Evolutionary conservation across 2,888 invertebrate genomes (phyloP), one percentile per base, ranked within the genome.

Genomic region (Charanyca ferruginea): DNA sequence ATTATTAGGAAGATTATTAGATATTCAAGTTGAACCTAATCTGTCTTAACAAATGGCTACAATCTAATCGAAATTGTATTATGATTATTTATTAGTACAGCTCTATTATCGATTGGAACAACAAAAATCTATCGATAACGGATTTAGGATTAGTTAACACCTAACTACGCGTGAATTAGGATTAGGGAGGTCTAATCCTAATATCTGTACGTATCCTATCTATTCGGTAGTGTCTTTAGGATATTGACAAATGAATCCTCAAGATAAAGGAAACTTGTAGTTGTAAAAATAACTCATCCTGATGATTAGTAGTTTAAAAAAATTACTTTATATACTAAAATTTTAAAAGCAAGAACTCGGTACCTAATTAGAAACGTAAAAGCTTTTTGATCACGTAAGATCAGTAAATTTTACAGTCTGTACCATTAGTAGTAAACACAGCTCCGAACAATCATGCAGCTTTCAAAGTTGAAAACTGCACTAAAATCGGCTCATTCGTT

Each of bases 31-130:
- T 35, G 66, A 49, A 35, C 35, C 16, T 66, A 49, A 55, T 47
- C 61, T 28, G 22, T 3, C 42, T 66, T 55, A 18, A 28, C 22
- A 13, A 13, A 41, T 11, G 23, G 35, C 13, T 18, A 18, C 41
- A 61, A 70, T 70, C 53, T 69, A 38, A 69, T 69, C 68, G 23
- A 49, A 25, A n/a, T 52, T 20, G 13, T 28, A 25, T 61, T 60
- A 42, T 48, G 42, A 54, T 69, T 35, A 53, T 69, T 54, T 69
- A 44, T 70, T 49, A 61, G 41, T 53, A 6, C 38, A 20, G 25
- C 22, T 42, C n/a, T 42, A 22, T 35, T 61, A 69, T 61, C 32
- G 13, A 48, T 35, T 22, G 16, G 16, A 69, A 53, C 69, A 60
- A 42, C 42, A 61, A 44, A 42, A 67, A 68, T 54, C 53, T 68